These are phyloP conservation scores for Drosophila teissieri DNA, from an alignment of 1,140 invertebrate genomes.

Conservation along the genomic window DNA sequence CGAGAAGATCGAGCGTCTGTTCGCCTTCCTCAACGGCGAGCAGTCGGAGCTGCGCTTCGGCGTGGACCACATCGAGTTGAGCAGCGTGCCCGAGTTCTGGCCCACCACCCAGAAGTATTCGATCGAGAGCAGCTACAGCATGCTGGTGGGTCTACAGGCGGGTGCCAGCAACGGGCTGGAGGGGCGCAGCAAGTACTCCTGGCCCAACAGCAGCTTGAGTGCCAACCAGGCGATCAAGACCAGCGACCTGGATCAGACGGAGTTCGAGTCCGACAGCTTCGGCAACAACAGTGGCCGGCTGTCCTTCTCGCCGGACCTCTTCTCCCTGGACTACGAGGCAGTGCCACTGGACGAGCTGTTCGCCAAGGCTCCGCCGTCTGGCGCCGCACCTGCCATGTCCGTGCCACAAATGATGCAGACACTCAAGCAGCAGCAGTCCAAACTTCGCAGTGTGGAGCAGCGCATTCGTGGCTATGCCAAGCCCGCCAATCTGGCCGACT, in stretches of 20 bases:
- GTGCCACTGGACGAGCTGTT: slow-evolving; percentile 75
- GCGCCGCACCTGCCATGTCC: slow-evolving; percentile 23
- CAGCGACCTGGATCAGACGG: slow-evolving; percentile 74
- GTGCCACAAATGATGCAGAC: slow-evolving; percentile 65
- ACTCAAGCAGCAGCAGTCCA: slow-evolving; percentile 58
- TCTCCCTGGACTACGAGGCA: slow-evolving; percentile 62
- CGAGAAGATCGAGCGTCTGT: slow-evolving; percentile 68
- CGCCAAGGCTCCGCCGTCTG: slow-evolving; percentile 36
- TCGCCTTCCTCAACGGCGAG: slow-evolving; percentile 55
- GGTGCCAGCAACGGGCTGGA: slow-evolving; percentile 73
- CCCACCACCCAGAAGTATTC: slow-evolving; percentile 66
- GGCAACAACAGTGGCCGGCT: slow-evolving; percentile 63
- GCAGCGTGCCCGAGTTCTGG: slow-evolving; percentile 65
- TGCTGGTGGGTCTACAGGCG: slow-evolving; percentile 75
- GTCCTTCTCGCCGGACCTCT: slow-evolving; percentile 69
- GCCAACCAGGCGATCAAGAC: slow-evolving; percentile 67
- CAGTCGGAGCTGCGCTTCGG: slow-evolving; percentile 63
- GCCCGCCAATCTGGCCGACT: slow-evolving; percentile 44
- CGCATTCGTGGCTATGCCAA: slow-evolving; percentile 58
- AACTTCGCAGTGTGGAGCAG: slow-evolving; percentile 60
- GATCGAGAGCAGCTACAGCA: slow-evolving; percentile 80
- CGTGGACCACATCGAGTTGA: slow-evolving; percentile 74
- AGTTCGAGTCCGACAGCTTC: slow-evolving; percentile 65
- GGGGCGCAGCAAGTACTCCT: slow-evolving; percentile 75
- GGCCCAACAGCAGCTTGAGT: slow-evolving; percentile 58